phyloP scores from a whole-genome alignment of 2,797 vertebrate species.

The Luscinia luscinia region DNA sequence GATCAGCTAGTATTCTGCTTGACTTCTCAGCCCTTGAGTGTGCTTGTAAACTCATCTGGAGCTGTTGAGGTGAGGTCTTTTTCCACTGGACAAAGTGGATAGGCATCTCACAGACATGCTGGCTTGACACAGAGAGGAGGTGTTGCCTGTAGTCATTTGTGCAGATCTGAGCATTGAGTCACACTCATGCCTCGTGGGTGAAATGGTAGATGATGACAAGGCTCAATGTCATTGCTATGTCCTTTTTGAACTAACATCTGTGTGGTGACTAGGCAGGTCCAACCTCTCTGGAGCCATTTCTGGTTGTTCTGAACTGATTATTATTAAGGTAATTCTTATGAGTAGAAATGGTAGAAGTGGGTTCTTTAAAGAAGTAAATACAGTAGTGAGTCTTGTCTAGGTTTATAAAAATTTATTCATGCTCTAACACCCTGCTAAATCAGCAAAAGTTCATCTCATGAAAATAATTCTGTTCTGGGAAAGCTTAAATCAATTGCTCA shows the following conservation, averaged over 20 bases:
- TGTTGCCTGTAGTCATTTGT: neutral
- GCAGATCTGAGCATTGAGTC: neutral
- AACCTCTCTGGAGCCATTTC: accelerated
- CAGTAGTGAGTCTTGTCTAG: neutral
- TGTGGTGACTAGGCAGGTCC: neutral
- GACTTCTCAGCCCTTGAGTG: neutral
- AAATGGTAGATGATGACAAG: neutral
- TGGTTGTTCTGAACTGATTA: neutral
- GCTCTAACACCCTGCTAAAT: neutral
- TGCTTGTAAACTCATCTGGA: neutral
- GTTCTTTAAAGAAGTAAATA: neutral
- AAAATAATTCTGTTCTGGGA: neutral
- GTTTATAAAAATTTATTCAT: neutral
- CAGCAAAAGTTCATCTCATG: neutral
- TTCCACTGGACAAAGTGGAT: neutral
- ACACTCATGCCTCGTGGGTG: neutral
- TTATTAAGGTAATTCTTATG: neutral
- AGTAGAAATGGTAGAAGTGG: neutral
- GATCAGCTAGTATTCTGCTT: neutral
- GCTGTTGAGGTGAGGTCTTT: neutral
- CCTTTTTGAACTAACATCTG: neutral
- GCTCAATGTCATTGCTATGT: neutral
- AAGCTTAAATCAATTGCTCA: neutral
- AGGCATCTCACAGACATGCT: neutral
- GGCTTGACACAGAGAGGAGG: neutral